phyloP scores from a whole-genome alignment of 1,140 invertebrate genomes.

The Drosophila ironensis region DNA sequence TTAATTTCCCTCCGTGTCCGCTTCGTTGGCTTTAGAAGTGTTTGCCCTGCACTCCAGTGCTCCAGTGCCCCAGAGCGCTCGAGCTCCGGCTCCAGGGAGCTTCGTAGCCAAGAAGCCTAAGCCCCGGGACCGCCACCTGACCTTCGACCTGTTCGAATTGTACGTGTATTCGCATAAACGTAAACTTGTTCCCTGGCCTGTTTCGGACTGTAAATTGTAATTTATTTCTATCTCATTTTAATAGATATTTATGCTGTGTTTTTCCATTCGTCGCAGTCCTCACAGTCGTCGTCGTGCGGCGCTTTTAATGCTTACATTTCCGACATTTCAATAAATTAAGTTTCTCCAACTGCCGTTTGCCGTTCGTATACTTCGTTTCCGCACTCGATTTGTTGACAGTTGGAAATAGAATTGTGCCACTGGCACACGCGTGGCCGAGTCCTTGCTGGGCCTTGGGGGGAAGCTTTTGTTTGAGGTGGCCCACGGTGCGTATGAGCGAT shows the following conservation, averaged over 20 bases:
- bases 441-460: too few relatives aligned
- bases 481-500: constrained; percentile 15
- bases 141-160: too few relatives aligned
- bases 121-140: constrained; percentile 34
- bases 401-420: constrained; percentile 22
- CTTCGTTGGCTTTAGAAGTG: constrained; percentile 65
- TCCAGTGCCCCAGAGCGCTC: too few relatives aligned
- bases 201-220: constrained; percentile 43
- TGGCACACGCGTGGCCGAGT: not conserved
- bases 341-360: not conserved
- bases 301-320: constrained; percentile 44
- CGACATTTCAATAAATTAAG: constrained; percentile 67
- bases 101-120: too few relatives aligned
- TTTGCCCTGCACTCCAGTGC: constrained; percentile 61
- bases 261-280: too few relatives aligned
- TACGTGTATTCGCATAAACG: too few relatives aligned
- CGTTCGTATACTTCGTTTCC: not conserved
- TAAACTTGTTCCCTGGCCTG: not conserved
- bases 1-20: constrained; percentile 63
- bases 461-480: not conserved
- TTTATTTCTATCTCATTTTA: constrained; percentile 73
- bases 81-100: too few relatives aligned
- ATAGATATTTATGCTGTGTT: constrained; percentile 76
- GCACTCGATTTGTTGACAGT: constrained; percentile 52
- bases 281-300: too few relatives aligned